These are phyloP conservation scores for Pogonus chalceus DNA, from an alignment of 1,140 invertebrate genomes.

Conservation along the genomic window DNA sequence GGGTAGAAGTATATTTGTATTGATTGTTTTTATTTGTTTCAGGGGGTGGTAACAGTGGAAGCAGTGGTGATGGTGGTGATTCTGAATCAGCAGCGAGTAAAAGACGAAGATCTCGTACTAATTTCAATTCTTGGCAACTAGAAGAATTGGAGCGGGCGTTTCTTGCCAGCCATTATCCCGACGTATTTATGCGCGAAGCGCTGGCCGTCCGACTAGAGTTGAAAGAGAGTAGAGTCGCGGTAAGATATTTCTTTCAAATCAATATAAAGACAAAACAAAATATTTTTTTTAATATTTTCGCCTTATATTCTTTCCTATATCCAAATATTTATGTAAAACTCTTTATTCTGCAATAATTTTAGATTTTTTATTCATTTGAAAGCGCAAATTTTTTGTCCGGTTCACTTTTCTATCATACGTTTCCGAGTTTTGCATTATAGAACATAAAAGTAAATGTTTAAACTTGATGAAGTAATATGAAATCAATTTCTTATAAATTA, in stretches of 20 bases:
- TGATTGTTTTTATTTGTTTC: conserved; percentile 14
- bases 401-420: no score
- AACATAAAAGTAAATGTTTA: no score
- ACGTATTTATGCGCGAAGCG: conserved; percentile 96
- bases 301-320: no score
- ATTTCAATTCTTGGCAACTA: conserved; percentile 98
- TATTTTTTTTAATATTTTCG: no score
- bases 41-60: conserved; percentile 33
- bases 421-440: no score
- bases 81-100: conserved; percentile 58
- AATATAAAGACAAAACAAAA: no score
- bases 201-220: conserved; percentile 90
- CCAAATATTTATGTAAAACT: no score
- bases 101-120: conserved; percentile 85
- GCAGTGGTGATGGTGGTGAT: conserved; percentile 48
- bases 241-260: conserved; percentile 65
- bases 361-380: no score
- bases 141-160: conserved; percentile 97
- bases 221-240: conserved; percentile 95
- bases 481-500: no score
- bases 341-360: no score
- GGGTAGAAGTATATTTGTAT: neutral
- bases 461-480: no score
- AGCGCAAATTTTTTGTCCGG: no score
- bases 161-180: conserved; percentile 92